Base-by-base conservation (phyloP, 2,113 vertebrate genomes). In the Rhagologus leucostigma region DNA sequence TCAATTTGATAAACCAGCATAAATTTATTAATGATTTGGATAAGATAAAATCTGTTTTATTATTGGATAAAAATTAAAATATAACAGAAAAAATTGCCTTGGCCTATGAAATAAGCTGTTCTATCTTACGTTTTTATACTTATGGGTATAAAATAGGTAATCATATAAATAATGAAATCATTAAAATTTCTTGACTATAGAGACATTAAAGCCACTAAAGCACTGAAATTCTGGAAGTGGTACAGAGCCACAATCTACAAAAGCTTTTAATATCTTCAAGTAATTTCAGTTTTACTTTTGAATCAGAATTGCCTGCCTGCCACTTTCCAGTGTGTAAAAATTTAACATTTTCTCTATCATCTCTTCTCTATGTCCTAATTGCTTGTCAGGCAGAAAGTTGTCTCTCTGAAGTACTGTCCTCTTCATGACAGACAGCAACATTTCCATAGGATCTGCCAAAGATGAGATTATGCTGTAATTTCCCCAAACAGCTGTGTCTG, bases 401-500 rank as follows among this genome's bases (percentile, higher is more conserved):
- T 70, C 56, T 86, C 6, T 93, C 71, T 77, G 46, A 90, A 92
- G 35, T 55, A 64, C 74, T 56, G 59, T 89, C 71, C 55, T 89
- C 52, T 90, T 77, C 47, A 52, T 52, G 64, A 74, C 74, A 81
- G 46, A 52, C 39, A 90, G 64, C 26, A 74, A 16, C 24, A 9
- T 84, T 97, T 96, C 89, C 73, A 52, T 70, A 79, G 67, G 67
- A 37, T 85, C 78, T 95, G 70, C 90, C 96, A 91, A n/a, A 4
- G 23, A 79, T 83, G 90, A 97, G 85, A 91, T 95, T 85, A 85
- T 76, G 53, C 53, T 90, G 57, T 71, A 76, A 96, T 91, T 97
- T 91, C 75, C 53, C 76, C 70, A 65, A 85, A 83, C 94, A 97
- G 82, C 87, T 95, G 95, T 89, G 75, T 65, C 90, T 91, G 87